These are phyloP conservation scores for Marmota monax DNA, from an alignment of 2,113 vertebrate species.

Conservation along the genomic window DNA sequence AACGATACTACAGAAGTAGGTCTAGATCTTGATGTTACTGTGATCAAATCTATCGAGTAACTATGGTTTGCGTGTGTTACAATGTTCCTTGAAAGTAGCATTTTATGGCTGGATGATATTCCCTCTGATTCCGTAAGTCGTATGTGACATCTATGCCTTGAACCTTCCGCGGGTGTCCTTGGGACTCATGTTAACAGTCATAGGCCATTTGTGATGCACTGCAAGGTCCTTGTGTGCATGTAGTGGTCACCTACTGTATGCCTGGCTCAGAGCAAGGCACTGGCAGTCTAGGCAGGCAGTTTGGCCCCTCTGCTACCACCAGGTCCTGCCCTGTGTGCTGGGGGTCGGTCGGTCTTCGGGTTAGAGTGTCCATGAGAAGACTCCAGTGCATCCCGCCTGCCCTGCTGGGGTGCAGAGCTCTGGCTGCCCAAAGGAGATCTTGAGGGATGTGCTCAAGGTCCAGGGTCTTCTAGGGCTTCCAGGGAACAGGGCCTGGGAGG, in stretches of 20 bases:
- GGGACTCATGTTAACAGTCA: background rate
- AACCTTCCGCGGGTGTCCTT: background rate
- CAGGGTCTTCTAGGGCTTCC: background rate
- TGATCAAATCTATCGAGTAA: background rate
- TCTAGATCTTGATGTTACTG: background rate
- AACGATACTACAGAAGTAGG: background rate
- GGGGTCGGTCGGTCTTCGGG: background rate
- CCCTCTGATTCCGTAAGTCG: background rate
- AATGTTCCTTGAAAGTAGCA: background rate
- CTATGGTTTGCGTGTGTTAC: background rate
- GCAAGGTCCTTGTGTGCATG: background rate
- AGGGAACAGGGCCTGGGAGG: background rate
- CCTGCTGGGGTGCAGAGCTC: background rate
- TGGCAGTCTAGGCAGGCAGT: background rate
- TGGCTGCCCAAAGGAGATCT: accelerated
- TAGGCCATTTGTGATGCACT: background rate
- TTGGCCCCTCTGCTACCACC: too few relatives aligned
- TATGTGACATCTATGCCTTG: background rate
- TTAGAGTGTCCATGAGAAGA: too few relatives aligned
- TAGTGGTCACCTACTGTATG: accelerated
- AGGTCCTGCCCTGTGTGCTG: background rate
- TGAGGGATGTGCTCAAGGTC: too few relatives aligned
- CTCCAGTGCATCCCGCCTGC: background rate
- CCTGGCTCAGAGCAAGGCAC: background rate
- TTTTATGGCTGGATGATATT: background rate